Evolutionary conservation across 2,113 vertebrate species (phyloP), one percentile per base, ranked within the genome.

Genomic region (Thamnaconus septentrionalis): DNA sequence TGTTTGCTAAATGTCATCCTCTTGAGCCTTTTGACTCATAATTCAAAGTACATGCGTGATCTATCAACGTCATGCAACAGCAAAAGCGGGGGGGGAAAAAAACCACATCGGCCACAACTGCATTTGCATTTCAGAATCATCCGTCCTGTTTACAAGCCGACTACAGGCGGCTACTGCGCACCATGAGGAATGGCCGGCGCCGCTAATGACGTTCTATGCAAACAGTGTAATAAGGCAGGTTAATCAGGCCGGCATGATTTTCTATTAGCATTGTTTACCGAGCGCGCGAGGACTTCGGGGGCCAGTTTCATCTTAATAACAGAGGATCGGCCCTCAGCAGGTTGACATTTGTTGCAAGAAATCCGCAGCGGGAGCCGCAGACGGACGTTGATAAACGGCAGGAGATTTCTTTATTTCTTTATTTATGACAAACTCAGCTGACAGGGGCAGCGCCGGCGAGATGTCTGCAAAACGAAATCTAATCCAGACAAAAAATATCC

Each of bases 231-330:
- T 79, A 82, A 71, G 46, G 73, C 57, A 77, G 80, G 88, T 89
- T 86, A 84, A 83, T 85, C 70, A 62, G 69, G 65, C 58, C 54
- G 4, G 61, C 71, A 67, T 72, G 78, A 72, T 79, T 85, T 85
- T 81, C 74, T 84, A 80, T 86, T 84, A 80, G 79, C 60, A 68
- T 45, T 89, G 82, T 86, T 90, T 88, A 87, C 85, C 69, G 80
- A 54, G 69, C 80, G 71, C 84, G 70, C 61, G 44, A 57, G 74
- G 73, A 83, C 84, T 82, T 81, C 66, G 4, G 69, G 75, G 82
- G 82, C 71, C 64, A 66, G 76, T 80, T 87, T 86, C 75, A 88
- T 87, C 76, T 69, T 78, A 85, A 87, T 86, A 85, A 85, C 70
- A 73, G 66, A 59, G 67, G 84, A 83, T 85, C 81, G 86, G 66